Base-by-base conservation (phyloP, 2,888 invertebrate genomes). In the Eudasyphora cyanicolor region DNA sequence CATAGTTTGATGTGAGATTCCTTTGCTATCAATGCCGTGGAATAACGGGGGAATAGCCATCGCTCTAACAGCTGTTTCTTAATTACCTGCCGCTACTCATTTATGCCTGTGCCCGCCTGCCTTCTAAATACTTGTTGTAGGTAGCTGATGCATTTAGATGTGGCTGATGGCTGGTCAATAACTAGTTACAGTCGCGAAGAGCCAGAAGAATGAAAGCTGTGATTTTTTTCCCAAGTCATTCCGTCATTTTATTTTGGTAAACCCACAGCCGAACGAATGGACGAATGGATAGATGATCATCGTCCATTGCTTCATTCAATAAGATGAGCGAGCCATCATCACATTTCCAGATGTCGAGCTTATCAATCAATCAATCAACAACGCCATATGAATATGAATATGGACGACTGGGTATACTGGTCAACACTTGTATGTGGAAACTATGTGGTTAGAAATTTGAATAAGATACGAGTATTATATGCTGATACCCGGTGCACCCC, bases 311-410 rank as follows among this genome's bases (percentile, higher is more conserved):
- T 51, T 76, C 69, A 69, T 64, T 69, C 67, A 21, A 17, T 6
- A n/a, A n/a, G 12, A 45, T 64, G 35, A n/a, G 17, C 71, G 17
- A 69, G 79, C 24, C 67, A 69, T 84, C 78, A 81, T 73, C 77
- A 84, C 70, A 67, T 78, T 83, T 64, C 51, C 71, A 51, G n/a
- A 69, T 49, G 60, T 62, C 38, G 73, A 81, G 84, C 80, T 84
- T 84, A 78, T 81, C 84, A 84, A 84, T 84, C 84, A 84, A 81
- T 84, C 84, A 83, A 79, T 32, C 79, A 64, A n/a, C 75, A 4
- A 17, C 35, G 38, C 17, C 42, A 29, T 51, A 32, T 70, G 32
- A 49, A 57, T 73, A 51, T 21, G 49, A 67, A 10, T 62, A 74
- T 73, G 17, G n/a, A n/a, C n/a, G n/a, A n/a, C n/a, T n/a, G n/a